Evolutionary conservation across 2,797 vertebrate species (phyloP), one percentile per base, ranked within the genome.

Genomic region (Cynodonichthys magdalenae): DNA sequence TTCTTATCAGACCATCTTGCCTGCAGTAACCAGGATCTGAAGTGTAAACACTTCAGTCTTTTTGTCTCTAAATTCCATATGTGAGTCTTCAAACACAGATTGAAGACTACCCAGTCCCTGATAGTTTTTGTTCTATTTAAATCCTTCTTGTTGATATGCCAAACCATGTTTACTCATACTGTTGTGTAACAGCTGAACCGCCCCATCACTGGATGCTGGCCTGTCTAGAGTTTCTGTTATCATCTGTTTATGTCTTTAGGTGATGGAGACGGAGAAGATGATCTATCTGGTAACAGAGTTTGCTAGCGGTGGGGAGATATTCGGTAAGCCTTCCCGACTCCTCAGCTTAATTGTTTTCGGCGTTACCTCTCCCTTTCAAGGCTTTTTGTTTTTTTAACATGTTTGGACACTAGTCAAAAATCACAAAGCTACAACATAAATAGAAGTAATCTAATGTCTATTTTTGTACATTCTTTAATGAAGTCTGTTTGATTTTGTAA

Each of bases 201-300:
- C 64, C 69, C 36, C 27, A 57, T 71, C 47, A 36, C 48, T 71
- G 46, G 41, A 66, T 74, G 66, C 41, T 36, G 46, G 57, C 63
- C 65, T 68, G 49, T 72, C 63, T 15, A 51, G 36, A 45, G 31
- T 63, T 54, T 41, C 63, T 74, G 10, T 80, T 34, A 64, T 56
- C 5, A 5, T 60, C 15, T 60, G 27, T 76, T 51, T 87, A 12
- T 90, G 83, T 86, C 82, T 89, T 66, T 84, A 99, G 97, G 97
- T 99, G 80, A 99, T 99, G 97, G 97, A 99, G 90, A 99, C 97
- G 0, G 97, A 99, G 77, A 83, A 96, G 82, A 97, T 99, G 95
- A 99, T 99, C 91, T 99, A 99, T 89, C 92, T 99, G 70, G 97
- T 99, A 79, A 99, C 97, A 0, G 97, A 99, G 81, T 99, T 97